Evolutionary conservation across 2,113 vertebrate genomes (phyloP).

Genomic region (Genyomyrus donnyi): DNA sequence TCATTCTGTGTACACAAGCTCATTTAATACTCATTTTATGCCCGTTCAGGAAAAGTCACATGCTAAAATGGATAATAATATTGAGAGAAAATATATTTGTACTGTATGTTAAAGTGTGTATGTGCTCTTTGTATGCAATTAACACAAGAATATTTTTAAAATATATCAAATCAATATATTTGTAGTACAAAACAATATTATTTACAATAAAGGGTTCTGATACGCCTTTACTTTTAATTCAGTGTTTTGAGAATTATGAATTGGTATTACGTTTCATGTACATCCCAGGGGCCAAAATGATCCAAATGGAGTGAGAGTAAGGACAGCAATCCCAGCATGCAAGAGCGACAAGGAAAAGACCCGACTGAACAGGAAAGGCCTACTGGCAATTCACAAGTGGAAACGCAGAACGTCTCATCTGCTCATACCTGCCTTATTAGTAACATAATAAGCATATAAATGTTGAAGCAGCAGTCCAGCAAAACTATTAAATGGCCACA

Average conservation of each 20-base stretch:
- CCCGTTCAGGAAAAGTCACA: background rate
- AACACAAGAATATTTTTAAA: background rate
- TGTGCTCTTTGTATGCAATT: constrained; percentile 6
- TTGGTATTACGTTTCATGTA: background rate
- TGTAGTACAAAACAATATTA: background rate
- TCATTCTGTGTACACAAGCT: background rate
- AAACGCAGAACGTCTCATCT: background rate
- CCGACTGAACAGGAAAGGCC: background rate
- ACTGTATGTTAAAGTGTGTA: background rate
- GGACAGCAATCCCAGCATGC: background rate
- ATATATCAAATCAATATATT: constrained; percentile 4
- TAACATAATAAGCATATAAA: background rate
- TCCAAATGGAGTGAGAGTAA: background rate
- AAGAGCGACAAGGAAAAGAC: background rate
- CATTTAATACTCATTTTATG: background rate
- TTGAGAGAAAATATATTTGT: constrained; percentile 4
- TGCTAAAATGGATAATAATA: constrained; percentile 3
- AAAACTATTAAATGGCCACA: background rate
- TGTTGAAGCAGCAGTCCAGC: background rate
- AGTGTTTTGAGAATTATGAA: background rate
- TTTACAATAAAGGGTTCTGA: background rate
- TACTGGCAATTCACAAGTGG: background rate
- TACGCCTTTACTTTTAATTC: background rate
- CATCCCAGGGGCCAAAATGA: background rate
- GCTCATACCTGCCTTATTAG: background rate